phyloP scores from a whole-genome alignment of 2,113 vertebrate species.

The Empidonax alnorum region DNA sequence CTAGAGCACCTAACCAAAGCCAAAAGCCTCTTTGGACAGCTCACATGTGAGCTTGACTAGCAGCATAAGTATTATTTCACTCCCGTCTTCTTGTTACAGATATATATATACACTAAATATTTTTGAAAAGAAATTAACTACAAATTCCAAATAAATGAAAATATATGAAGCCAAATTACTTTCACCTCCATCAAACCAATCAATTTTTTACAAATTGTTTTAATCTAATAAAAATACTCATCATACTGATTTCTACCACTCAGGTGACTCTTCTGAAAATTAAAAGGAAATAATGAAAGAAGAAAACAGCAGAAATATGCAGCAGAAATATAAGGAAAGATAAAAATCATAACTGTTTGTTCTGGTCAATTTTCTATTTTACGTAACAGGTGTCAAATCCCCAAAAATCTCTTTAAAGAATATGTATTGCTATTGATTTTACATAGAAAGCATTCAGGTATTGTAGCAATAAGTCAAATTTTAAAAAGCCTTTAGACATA shows the following conservation, averaged over 20 bases:
- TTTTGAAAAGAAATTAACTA: not conserved
- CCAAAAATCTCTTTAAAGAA: not conserved
- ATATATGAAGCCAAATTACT: not conserved
- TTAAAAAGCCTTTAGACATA: not conserved
- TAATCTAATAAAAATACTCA: not conserved
- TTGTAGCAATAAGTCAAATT: not conserved
- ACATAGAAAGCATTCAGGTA: not conserved
- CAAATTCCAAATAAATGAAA: not conserved
- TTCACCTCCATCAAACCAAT: not conserved
- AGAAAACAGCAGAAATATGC: not conserved
- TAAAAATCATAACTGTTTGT: not conserved
- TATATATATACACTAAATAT: not conserved
- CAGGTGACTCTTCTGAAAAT: not conserved
- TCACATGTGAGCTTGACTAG: not conserved
- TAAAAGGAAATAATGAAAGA: not conserved
- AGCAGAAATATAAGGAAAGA: not conserved
- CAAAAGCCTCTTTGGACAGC: not conserved
- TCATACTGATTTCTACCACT: not conserved
- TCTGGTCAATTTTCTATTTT: not conserved
- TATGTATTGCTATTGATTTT: not conserved
- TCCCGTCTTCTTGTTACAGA: not conserved
- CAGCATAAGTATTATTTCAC: not conserved
- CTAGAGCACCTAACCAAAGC: not conserved
- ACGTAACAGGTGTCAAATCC: not conserved
- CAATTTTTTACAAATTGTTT: rapidly evolving